phyloP scores from a whole-genome alignment of 1,140 invertebrate genomes.

The Acromyrmex charruanus region DNA sequence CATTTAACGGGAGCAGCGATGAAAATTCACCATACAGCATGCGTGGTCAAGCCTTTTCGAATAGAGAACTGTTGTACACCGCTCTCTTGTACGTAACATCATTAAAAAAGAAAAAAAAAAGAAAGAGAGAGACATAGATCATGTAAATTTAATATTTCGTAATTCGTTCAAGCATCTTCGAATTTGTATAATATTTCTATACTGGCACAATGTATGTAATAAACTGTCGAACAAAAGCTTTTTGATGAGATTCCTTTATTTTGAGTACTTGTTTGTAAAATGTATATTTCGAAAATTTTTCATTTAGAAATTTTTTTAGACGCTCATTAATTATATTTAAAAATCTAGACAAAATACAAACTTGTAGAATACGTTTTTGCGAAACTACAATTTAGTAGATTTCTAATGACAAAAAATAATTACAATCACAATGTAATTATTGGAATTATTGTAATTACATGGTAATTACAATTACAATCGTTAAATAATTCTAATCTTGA shows the following conservation, averaged over 20 bases:
- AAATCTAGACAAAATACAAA: background rate
- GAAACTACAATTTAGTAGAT: background rate
- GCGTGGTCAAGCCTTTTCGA: slow-evolving; percentile 42
- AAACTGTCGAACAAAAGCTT: slow-evolving; percentile 78
- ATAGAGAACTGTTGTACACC: slow-evolving; percentile 68
- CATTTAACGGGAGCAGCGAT: slow-evolving; percentile 55
- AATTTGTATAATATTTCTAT: slow-evolving; percentile 85
- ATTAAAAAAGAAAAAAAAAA: slow-evolving; percentile 24
- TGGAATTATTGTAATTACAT: no score
- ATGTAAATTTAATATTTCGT: slow-evolving; percentile 75
- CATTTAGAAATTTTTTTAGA: background rate
- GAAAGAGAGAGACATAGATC: slow-evolving; percentile 33
- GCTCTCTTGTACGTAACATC: slow-evolving; percentile 72
- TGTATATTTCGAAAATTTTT: background rate
- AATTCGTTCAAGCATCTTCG: slow-evolving; percentile 77
- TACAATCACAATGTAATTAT: no score
- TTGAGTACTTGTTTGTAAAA: background rate
- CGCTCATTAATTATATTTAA: background rate
- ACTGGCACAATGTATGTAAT: slow-evolving; percentile 83
- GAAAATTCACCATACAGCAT: slow-evolving; percentile 12
- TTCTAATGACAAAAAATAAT: background rate
- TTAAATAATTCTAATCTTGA: background rate
- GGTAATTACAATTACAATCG: background rate
- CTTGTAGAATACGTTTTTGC: no score
- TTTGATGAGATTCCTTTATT: background rate